Conservation (phyloP, 2,113 vertebrate genomes). For the Oryzias celebensis region DNA sequence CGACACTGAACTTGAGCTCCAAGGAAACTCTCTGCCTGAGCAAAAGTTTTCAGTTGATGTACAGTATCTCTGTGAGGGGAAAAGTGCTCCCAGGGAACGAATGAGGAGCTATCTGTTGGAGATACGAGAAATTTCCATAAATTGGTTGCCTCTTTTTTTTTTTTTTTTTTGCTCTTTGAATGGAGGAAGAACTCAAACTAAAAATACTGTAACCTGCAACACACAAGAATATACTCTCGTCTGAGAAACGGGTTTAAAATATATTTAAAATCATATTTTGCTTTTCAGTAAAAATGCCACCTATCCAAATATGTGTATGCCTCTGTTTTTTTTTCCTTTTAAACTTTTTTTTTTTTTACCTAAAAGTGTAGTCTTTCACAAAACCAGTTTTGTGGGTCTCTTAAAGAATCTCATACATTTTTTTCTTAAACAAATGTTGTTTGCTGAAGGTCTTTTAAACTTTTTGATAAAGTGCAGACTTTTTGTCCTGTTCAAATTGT, state of each 20-base stretch:
- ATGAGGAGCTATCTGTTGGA: neutral
- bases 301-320: conserved; percentile 8
- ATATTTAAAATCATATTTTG: conserved; percentile 20
- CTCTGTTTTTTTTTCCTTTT: neutral
- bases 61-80: conserved; percentile 7
- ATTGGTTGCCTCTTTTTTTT: neutral
- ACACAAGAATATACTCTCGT: conserved; percentile 7
- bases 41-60: conserved; percentile 42
- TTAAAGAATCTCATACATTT: neutral
- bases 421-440: too few relatives aligned
- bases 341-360: neutral
- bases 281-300: neutral
- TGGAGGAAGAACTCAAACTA: too few relatives aligned
- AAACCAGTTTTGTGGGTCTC: neutral
- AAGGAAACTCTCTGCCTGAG: conserved; percentile 29
- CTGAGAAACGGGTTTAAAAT: conserved; percentile 25
- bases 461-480: too few relatives aligned
- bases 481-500: too few relatives aligned
- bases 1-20: neutral
- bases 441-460: too few relatives aligned
- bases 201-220: conserved; percentile 2
- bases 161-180: neutral
- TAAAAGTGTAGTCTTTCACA: too few relatives aligned
- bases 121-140: neutral
- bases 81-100: conserved; percentile 32